Conservation (phyloP, 2,888 invertebrate genomes). For the Pristionchus entomophagus region DNA sequence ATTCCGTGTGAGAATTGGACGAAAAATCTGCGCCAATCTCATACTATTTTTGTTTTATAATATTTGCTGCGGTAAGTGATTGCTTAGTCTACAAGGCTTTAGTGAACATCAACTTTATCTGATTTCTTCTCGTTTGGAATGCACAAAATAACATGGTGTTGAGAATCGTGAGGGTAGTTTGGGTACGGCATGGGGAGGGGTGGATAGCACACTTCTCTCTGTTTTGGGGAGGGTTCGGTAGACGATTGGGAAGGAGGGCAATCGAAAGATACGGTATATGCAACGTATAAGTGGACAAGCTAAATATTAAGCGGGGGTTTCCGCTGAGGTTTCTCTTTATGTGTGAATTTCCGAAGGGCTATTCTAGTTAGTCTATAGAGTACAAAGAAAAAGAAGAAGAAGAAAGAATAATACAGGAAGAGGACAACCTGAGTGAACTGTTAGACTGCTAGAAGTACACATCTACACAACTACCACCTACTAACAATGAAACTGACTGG, state of each 20-base stretch:
- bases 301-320: not conserved
- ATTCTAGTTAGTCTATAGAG: not conserved
- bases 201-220: slow-evolving; percentile 26
- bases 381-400: not conserved
- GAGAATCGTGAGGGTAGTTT: slow-evolving; percentile 27
- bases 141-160: slow-evolving; percentile 31
- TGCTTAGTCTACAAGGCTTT: not conserved
- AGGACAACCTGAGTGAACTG: not conserved
- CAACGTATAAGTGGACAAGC: not conserved
- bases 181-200: slow-evolving; percentile 1
- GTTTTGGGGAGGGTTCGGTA: not conserved
- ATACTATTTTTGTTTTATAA: too few relatives aligned
- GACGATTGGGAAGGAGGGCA: not conserved
- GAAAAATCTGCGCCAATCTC: too few relatives aligned
- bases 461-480: too few relatives aligned
- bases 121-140: not conserved
- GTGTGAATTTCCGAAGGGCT: not conserved
- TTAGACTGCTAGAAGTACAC: too few relatives aligned
- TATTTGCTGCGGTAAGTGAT: too few relatives aligned
- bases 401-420: not conserved
- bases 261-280: slow-evolving; percentile 11
- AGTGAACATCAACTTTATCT: not conserved
- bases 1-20: too few relatives aligned
- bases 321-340: not conserved
- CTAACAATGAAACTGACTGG: too few relatives aligned